Evolutionary conservation across 2,113 vertebrate species (phyloP).

Genomic region (Chitala chitala): DNA sequence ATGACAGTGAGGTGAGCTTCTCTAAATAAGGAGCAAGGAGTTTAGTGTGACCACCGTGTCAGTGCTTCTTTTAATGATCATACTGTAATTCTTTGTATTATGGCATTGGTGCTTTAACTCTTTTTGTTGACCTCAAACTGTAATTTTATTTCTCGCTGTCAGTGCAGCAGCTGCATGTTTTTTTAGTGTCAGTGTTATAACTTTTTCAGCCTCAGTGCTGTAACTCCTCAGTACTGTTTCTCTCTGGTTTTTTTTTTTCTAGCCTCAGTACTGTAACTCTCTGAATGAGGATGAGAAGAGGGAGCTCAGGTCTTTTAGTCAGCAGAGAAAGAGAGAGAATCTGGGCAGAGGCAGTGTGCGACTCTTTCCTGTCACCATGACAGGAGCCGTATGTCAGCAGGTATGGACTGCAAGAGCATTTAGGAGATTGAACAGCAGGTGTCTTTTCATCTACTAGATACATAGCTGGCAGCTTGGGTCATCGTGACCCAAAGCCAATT

Average conservation of each 20-base stretch:
- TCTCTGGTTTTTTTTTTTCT: slow-evolving; percentile 60
- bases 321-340: slow-evolving; percentile 89
- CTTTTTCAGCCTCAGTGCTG: not conserved
- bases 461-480: too few relatives aligned
- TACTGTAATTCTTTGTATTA: not conserved
- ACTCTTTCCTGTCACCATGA: slow-evolving; percentile 75
- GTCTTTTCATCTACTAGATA: too few relatives aligned
- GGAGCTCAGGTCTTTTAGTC: slow-evolving; percentile 87
- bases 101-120: not conserved
- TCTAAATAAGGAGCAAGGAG: not conserved
- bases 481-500: too few relatives aligned
- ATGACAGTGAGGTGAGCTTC: slow-evolving; percentile 85
- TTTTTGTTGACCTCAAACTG: too few relatives aligned
- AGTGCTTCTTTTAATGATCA: not conserved
- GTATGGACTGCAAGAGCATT: slow-evolving; percentile 52
- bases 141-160: not conserved
- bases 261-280: slow-evolving; percentile 93
- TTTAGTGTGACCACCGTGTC: not conserved
- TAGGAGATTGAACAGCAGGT: not conserved
- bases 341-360: slow-evolving; percentile 87
- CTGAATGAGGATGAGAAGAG: slow-evolving; percentile 88
- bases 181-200: too few relatives aligned
- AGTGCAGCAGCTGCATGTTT: not conserved
- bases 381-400: slow-evolving; percentile 79
- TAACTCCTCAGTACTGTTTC: slow-evolving; percentile 78